These are phyloP conservation scores for Kryptopterus vitreolus DNA, from an alignment of 2,797 vertebrate species.

Conservation along the genomic window DNA sequence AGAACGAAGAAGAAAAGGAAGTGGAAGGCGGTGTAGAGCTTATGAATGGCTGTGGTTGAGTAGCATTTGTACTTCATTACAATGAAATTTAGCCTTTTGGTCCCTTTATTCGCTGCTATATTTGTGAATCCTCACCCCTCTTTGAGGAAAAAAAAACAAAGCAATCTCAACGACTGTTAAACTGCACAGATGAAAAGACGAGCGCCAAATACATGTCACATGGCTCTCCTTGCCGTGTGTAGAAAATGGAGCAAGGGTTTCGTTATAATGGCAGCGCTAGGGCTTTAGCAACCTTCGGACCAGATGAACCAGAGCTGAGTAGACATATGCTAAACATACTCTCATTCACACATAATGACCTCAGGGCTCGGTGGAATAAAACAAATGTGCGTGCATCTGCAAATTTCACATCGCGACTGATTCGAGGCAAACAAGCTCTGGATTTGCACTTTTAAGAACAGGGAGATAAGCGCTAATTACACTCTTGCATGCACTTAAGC, in stretches of 20 bases:
- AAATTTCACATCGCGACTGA: constrained; percentile 37
- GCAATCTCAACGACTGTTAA: constrained; percentile 12
- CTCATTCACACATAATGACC: constrained; percentile 38
- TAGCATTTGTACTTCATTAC: constrained; percentile 52
- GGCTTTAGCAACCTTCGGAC: constrained; percentile 15
- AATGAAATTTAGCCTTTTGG: constrained; percentile 16
- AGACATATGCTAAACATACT: constrained; percentile 44
- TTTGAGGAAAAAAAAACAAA: constrained; percentile 32
- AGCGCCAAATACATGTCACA: constrained; percentile 11
- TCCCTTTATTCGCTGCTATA: not conserved
- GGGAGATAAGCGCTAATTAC: constrained; percentile 35
- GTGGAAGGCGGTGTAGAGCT: constrained; percentile 31
- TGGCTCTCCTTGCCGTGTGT: constrained; percentile 34
- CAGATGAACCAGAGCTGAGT: constrained; percentile 42
- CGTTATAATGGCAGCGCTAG: constrained; percentile 44
- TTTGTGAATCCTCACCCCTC: constrained; percentile 30
- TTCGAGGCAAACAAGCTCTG: constrained; percentile 7
- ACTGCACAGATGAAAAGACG: not conserved
- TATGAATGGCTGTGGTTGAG: constrained; percentile 43
- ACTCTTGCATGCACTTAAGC: constrained; percentile 34
- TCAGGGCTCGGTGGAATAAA: constrained; percentile 37
- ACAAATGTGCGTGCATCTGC: constrained; percentile 49
- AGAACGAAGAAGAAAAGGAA: constrained; percentile 38
- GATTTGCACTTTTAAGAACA: constrained; percentile 31
- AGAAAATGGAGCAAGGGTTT: constrained; percentile 22